Evolutionary conservation across 2,888 invertebrate species (phyloP), one percentile per base, ranked within the genome.

Genomic region (Leucoptera coffeella): DNA sequence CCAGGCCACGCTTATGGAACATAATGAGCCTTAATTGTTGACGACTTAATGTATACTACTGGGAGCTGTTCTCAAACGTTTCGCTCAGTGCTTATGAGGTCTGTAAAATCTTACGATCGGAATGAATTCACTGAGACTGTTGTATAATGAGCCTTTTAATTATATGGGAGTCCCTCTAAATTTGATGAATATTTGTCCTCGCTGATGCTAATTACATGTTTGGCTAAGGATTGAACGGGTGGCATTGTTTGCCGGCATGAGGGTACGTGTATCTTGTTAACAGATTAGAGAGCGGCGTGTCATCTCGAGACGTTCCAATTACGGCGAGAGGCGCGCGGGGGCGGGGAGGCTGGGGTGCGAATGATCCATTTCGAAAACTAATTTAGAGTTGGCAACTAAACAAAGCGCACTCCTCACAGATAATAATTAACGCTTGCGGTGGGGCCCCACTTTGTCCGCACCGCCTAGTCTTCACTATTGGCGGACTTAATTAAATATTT

Each of bases 341-440:
- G 40, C 42, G 42, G 28, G 33, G 31, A 32, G 38, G 35, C 21
- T 38, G 51, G 65, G 61, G 65, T 62, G 65, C 57, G 67, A 67
- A 67, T 67, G 69, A 69, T 69, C 69, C 65, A 69, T 69, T 69
- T 67, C 69, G 65, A 69, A 69, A 69, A 69, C 69, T 69, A 69
- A 69, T 69, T 69, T 69, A 65, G 69, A 69, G 69, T 69, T 69
- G 64, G 65, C 67, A 69, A 69, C 69, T 69, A 67, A 69, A 69
- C 69, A 69, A 69, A 64, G 69, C 67, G 65, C 64, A 67, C 67
- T 67, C 55, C 61, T 61, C 59, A 49, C 64, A 65, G 67, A 69
- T 69, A 67, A 69, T 69, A 69, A 69, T 69, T 69, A 69, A 69
- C 64, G 69, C 62, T 64, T 58, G 69, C 55, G 69, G 67, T 67